Evolutionary conservation across 2,888 invertebrate genomes (phyloP).

Genomic region (Drosophila neotestacea): DNA sequence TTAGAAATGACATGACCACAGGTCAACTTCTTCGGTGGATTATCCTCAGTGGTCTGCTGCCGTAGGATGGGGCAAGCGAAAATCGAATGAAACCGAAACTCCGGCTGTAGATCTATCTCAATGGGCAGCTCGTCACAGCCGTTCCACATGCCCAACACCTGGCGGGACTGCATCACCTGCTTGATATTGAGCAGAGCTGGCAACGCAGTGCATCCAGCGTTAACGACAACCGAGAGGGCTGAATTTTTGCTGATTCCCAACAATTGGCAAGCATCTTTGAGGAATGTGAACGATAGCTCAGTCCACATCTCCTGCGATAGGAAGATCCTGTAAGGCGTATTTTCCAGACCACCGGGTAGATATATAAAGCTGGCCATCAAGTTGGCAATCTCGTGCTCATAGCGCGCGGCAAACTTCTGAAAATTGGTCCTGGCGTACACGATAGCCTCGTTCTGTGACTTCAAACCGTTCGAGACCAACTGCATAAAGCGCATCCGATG

Average conservation of each 20-base stretch:
- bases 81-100: slow-evolving; percentile 97
- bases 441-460: slow-evolving; percentile 93
- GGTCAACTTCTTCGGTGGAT: slow-evolving; percentile 98
- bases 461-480: slow-evolving; percentile 83
- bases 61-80: slow-evolving; percentile 99
- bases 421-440: slow-evolving; percentile 94
- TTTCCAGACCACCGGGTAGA: slow-evolving; percentile 91
- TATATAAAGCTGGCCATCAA: slow-evolving; percentile 94
- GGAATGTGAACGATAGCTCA: slow-evolving; percentile 93
- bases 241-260: slow-evolving; percentile 95
- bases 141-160: slow-evolving; percentile 97
- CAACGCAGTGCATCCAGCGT: slow-evolving; percentile 96
- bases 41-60: slow-evolving; percentile 97
- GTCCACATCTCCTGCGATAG: slow-evolving; percentile 92
- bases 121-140: slow-evolving; percentile 98
- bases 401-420: slow-evolving; percentile 91
- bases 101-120: slow-evolving; percentile 96
- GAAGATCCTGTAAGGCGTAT: slow-evolving; percentile 92
- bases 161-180: slow-evolving; percentile 94
- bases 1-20: slow-evolving; percentile 99
- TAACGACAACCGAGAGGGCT: slow-evolving; percentile 95
- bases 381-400: slow-evolving; percentile 93
- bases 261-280: slow-evolving; percentile 95
- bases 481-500: slow-evolving; percentile 93
- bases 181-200: slow-evolving; percentile 97